Evolutionary conservation across 2,113 vertebrate genomes (phyloP), one percentile per base, ranked within the genome.

Genomic region (Pomatostomus ruficeps): DNA sequence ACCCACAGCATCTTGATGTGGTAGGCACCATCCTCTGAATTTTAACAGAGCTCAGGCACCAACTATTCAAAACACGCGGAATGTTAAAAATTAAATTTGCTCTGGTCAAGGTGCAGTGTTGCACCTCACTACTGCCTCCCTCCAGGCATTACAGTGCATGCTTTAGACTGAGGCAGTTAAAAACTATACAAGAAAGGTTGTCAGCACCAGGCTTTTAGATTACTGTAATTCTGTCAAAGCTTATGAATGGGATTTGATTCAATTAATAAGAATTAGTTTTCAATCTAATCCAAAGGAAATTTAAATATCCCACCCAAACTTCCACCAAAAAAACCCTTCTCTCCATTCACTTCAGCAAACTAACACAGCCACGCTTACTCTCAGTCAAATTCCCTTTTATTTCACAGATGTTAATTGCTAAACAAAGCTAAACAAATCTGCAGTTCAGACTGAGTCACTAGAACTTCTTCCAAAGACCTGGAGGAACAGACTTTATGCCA

Each of bases 371-470:
- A 5, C 61, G 42, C 7, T 89, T 23, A 42, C 42, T 86, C 52
- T 71, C 58, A n/a, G 75, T 76, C 51, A 79, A 76, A 82, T 73
- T 93, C 88, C 78, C 71, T 88, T 96, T 97, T 95, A 97, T 96
- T 96, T 89, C 66, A 94, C 65, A 73, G 67, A 59, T 76, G 66
- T 75, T 55, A 82, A 79, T 8, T 63, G 49, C 66, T 88, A 78
- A 78, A 76, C 43, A 79, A 82, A 72, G 29, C 46, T 65, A 58
- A 92, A 94, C 36, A 72, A 89, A 79, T 65, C 66, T 79, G 43
- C 82, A 59, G 36, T 68, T 95, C 73, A 71, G 57, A 63, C 1
- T n/a, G 65, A 84, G 22, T 51, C 20, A 71, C 40, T 93, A 57
- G 67, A 92, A 71, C 36, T n/a, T 86, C 38, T 87, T 81, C 48